These are phyloP conservation scores for Heterohyrax brucei DNA, from an alignment of 2,797 vertebrate genomes.

Conservation along the genomic window DNA sequence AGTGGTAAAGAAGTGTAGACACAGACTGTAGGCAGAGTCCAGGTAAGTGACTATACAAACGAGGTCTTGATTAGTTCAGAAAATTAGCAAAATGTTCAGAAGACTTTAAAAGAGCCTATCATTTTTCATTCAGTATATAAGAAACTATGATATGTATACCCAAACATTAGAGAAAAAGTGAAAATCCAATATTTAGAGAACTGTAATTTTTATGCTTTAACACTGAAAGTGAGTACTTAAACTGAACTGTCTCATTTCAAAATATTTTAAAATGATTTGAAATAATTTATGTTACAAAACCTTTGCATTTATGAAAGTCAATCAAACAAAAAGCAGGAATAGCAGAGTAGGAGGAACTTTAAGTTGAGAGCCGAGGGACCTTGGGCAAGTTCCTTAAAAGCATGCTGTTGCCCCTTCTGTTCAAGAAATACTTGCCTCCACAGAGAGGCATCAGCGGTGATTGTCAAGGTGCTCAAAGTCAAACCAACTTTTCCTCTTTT, in stretches of 20 bases:
- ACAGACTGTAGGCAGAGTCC: not conserved
- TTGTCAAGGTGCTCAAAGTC: not conserved
- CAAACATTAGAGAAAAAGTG: not conserved
- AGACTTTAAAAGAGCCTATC: not conserved
- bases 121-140: not conserved
- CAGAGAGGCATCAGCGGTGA: too few relatives aligned
- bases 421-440: not conserved
- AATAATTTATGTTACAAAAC: not conserved
- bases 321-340: not conserved
- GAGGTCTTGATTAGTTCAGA: not conserved
- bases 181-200: not conserved
- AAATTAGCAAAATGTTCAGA: not conserved
- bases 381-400: not conserved
- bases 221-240: not conserved
- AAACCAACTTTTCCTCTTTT: not conserved
- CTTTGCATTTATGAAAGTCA: not conserved
- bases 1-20: not conserved
- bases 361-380: not conserved
- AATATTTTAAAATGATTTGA: constrained; percentile 14
- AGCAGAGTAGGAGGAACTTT: not conserved
- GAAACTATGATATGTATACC: too few relatives aligned
- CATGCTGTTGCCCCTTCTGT: not conserved
- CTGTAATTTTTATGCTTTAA: not conserved
- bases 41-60: not conserved
- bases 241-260: not conserved